Evolutionary conservation across 1,140 invertebrate genomes (phyloP).

Genomic region (Calephelis virginiensis): DNA sequence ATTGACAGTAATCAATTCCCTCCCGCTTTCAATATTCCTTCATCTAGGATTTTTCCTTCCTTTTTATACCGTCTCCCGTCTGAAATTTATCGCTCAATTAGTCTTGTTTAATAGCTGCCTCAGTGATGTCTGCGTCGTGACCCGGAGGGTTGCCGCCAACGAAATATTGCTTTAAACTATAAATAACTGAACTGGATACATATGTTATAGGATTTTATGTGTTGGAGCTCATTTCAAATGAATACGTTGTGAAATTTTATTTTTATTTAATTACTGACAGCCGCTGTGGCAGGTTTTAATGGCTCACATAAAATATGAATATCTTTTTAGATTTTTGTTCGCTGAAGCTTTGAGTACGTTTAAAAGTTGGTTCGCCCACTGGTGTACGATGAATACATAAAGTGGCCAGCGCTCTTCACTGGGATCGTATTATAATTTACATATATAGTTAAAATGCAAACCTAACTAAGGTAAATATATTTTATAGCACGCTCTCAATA

Average conservation of each 20-base stretch:
- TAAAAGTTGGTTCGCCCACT: too few species aligned
- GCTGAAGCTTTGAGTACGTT: background rate
- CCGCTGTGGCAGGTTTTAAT: slow-evolving; percentile 9
- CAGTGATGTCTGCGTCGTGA: slow-evolving; percentile 73
- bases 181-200: slow-evolving; percentile 13
- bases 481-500: too few species aligned
- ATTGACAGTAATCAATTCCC: slow-evolving; percentile 77
- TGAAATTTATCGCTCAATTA: slow-evolving; percentile 78
- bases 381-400: too few species aligned
- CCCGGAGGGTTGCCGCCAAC: slow-evolving; percentile 54
- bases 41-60: slow-evolving; percentile 76
- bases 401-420: too few species aligned
- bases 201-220: slow-evolving; percentile 19
- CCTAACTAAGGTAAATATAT: too few species aligned
- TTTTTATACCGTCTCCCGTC: slow-evolving; percentile 72
- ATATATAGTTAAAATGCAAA: too few species aligned
- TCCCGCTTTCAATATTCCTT: slow-evolving; percentile 76
- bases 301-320: background rate
- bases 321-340: too few species aligned
- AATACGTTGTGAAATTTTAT: slow-evolving; percentile 14
- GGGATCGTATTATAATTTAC: too few species aligned
- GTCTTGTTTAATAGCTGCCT: slow-evolving; percentile 78
- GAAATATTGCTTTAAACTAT: slow-evolving; percentile 17
- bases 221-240: slow-evolving; percentile 5
- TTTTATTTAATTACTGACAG: slow-evolving; percentile 16